Base-by-base conservation (phyloP, 2,113 vertebrate genomes). In the Cavia aperea region DNA sequence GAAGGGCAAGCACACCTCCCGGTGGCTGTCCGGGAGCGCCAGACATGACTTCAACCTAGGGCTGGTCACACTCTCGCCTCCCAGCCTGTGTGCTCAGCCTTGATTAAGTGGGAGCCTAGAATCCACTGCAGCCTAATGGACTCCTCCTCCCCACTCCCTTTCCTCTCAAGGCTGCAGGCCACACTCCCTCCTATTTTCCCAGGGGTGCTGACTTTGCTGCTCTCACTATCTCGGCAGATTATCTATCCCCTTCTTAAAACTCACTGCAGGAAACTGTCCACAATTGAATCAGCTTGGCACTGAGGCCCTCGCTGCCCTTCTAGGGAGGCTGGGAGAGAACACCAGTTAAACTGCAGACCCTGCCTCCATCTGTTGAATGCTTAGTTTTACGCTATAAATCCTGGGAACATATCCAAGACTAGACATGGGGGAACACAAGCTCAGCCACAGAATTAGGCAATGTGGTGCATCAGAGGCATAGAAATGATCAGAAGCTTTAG, bases 101-200 rank as follows among this genome's bases (percentile, higher is more conserved):
- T 97, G 97, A 97, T 97, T 96, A 97, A 97, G 96, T 96, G 96
- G 92, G 87, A 96, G 91, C 81, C 95, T 94, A 86, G 86, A 58
- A 93, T 95, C 95, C 95, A 88, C 95, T 91, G 87, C 96, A 91
- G 87, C 91, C 97, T 98, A 97, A 97, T 97, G 96, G 97, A 97
- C 97, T 97, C 97, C 95, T 96, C 95, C 39, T 54, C 96, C 96
- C 95, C 95, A 89, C 60, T 14, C 18, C 56, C 89, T 10, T 18
- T 84, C 96, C 92, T 56, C 96, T 88, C 0, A 4, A 31, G 14
- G 12, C 96, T 92, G 39, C 56, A 88, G 96, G 94, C 95, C 96
- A 18, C 8, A 10, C 95, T 91, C 7, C 75, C 78, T 18, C 96
- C 95, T 88, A 0, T 93, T 96, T 96, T 95, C 96, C 97, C 92